These are phyloP conservation scores for Microdon myrmicae DNA, from an alignment of 2,888 invertebrate species.

Conservation along the genomic window DNA sequence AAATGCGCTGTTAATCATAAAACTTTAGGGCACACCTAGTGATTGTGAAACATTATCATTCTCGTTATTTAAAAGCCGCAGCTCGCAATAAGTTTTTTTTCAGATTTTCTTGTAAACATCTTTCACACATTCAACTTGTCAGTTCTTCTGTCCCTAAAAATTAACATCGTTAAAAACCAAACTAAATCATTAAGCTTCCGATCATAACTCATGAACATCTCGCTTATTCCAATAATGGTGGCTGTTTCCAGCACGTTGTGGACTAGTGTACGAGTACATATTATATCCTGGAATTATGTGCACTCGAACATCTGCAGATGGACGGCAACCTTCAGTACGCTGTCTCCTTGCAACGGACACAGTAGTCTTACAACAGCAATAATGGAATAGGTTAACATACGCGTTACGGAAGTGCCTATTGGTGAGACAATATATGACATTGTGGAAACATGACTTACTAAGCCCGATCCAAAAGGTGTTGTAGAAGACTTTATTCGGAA, in stretches of 20 bases:
- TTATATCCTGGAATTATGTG: conserved; percentile 80
- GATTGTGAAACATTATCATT: no score
- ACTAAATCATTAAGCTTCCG: conserved; percentile 56
- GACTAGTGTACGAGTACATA: conserved; percentile 74
- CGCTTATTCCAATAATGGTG: conserved; percentile 57
- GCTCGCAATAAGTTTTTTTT: no score
- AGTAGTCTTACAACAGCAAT: conserved; percentile 83
- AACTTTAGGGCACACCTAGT: no score
- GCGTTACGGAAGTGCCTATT: conserved; percentile 77
- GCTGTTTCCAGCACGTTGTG: conserved; percentile 67
- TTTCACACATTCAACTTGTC: no score
- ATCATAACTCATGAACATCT: conserved; percentile 59
- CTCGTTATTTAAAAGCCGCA: no score
- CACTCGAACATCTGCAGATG: conserved; percentile 73
- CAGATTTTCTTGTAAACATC: no score
- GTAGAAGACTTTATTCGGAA: conserved; percentile 72
- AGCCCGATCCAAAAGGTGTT: conserved; percentile 77
- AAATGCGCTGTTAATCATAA: no score
- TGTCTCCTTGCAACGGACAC: conserved; percentile 74
- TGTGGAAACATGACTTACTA: conserved; percentile 75
- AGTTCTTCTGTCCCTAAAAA: conserved; percentile 3
- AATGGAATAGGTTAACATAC: conserved; percentile 79
- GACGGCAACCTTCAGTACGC: conserved; percentile 68
- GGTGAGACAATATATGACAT: conserved; percentile 73
- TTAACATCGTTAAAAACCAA: conserved; percentile 10